Conservation (phyloP, 2,113 vertebrate species). For the Cranoglanis bouderius region DNA sequence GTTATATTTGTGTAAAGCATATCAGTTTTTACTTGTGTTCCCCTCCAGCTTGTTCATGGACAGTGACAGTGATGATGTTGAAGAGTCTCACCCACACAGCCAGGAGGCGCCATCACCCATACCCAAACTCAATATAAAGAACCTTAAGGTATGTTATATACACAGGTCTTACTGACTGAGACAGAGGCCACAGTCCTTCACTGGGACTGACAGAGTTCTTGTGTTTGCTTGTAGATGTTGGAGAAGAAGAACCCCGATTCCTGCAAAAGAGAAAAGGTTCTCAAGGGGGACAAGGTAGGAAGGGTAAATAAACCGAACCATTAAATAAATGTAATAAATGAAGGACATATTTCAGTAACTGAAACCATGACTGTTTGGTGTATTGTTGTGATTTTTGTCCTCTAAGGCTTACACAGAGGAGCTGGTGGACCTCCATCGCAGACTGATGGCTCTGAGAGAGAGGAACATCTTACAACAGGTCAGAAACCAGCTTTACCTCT, state of each 20-base stretch:
- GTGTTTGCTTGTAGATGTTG: background rate
- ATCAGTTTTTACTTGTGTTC: background rate
- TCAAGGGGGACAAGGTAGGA: background rate
- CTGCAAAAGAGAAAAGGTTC: background rate
- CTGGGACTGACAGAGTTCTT: background rate
- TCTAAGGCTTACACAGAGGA: slow-evolving; percentile 1
- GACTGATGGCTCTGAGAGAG: slow-evolving; percentile 11
- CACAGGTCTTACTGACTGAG: background rate
- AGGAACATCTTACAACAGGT: background rate
- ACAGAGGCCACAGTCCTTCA: background rate
- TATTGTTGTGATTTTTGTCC: background rate
- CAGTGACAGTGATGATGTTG: background rate
- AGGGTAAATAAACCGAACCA: background rate
- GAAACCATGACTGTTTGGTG: background rate
- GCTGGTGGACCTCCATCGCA: slow-evolving; percentile 14
- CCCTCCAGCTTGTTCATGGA: background rate
- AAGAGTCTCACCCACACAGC: background rate
- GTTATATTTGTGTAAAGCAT: background rate
- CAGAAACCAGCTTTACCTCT: background rate
- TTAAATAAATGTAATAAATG: background rate
- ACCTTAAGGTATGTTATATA: background rate
- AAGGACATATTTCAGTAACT: background rate
- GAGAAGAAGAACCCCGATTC: background rate
- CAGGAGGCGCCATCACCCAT: background rate
- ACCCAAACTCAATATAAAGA: background rate